Percentiles rank a stretch among this genome's conserved stretches.
Conservation (phyloP, 2,797 vertebrate genomes). For the Cryptoblepharus egeriae region DNA sequence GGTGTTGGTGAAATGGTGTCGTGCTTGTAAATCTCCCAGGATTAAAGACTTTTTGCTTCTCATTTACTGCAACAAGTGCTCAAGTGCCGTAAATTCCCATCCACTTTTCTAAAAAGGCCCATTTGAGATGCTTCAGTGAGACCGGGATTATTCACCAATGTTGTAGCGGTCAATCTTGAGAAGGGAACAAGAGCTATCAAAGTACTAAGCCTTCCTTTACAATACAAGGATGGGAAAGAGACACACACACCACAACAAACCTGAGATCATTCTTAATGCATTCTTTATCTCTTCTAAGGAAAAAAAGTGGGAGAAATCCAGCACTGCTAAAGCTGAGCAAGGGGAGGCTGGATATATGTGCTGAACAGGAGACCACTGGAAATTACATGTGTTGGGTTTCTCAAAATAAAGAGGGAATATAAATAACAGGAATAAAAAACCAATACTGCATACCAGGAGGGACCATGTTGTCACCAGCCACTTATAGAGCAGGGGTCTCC, state of each 20-base stretch:
- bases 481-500: no score
- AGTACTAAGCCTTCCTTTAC: slow-evolving; percentile 31
- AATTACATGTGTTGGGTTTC: not conserved
- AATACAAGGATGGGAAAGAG: not conserved
- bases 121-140: slow-evolving; percentile 60
- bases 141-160: slow-evolving; percentile 46
- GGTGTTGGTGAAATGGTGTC: slow-evolving; percentile 41
- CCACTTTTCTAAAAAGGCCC: slow-evolving; percentile 54
- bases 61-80: slow-evolving; percentile 52
- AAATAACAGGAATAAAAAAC: no score
- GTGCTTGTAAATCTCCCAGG: slow-evolving; percentile 50
- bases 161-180: slow-evolving; percentile 22
- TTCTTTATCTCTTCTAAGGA: no score
- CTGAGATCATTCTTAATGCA: not conserved
- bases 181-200: not conserved
- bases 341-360: no score
- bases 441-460: not conserved
- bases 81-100: slow-evolving; percentile 60
- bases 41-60: slow-evolving; percentile 59
- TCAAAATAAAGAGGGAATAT: not conserved
- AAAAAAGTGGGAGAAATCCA: not conserved
- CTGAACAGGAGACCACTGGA: not conserved
- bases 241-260: not conserved
- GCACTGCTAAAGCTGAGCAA: not conserved
- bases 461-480: not conserved